Evolutionary conservation across 2,113 vertebrate genomes (phyloP), one percentile per base, ranked within the genome.

Genomic region (Mustelus asterias): DNA sequence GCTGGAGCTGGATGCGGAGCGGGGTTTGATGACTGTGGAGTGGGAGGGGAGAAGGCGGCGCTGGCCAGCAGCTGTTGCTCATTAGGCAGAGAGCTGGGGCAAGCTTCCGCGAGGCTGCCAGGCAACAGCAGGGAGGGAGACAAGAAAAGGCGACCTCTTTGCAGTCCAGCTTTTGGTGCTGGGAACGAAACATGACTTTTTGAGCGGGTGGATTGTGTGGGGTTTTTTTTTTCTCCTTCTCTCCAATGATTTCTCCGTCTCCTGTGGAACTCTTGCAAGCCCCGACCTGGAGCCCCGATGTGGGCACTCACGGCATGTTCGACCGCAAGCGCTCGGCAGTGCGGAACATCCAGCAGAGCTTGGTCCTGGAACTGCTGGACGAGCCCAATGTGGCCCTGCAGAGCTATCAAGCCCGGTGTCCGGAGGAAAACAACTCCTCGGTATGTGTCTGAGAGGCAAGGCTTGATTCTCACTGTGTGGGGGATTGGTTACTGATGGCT

Each of bases 391-490:
- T 98, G 85, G 96, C 97, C 96, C 97, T 98, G 96, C 98, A 98
- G 97, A 97, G 98, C 96, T 98, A 98, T 97, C 98, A 98, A 96
- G 96, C 97, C 95, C 97, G 97, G 70, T 97, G 96, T 85, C 97
- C 97, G 5, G 96, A 96, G 0, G 98, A 98, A 85, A 97, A 97
- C 97, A 97, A 96, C 96, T 97, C 97, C 0, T 97, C 97, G 98
- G 98, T 98, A 96, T 97, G 98, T 98, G 86, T 89, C 85, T 48
- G 37, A 48, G 37, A 20, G 20, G 70, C 70, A 26, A 72, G 37
- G 83, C 83, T 44, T 20, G 83, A 5, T 58, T 89, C 48, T 89
- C 86, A 89, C 63, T 94, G 58, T 37, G 54, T 69, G 63, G n/a
- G 48, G 48, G 48, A 0, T 54, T 54, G 48, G 48, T 54, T 54